A percentile compares a stretch with the other conserved stretches of the same genome.
Conservation (phyloP, 2,797 vertebrate genomes). For the Pelochelys cantorii region DNA sequence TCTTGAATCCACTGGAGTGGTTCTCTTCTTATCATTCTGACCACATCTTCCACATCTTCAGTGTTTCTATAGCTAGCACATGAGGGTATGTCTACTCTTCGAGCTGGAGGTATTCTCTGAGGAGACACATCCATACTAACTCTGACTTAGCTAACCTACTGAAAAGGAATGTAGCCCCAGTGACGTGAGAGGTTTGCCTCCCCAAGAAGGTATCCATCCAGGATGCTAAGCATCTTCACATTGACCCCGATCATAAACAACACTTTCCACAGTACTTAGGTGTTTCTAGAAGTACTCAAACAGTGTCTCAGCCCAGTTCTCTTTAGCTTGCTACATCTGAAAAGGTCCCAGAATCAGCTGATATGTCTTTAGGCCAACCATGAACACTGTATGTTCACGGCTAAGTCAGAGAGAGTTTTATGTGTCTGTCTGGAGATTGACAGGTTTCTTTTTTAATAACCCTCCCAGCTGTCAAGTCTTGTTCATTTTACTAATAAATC, state of each 20-base stretch:
- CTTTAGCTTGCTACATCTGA: neutral
- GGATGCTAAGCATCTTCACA: neutral
- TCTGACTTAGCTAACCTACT: neutral
- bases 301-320: neutral
- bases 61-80: neutral
- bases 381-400: neutral
- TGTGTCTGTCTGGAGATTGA: slow-evolving; percentile 34
- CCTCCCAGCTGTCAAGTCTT: slow-evolving; percentile 49
- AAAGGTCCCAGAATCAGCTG: neutral
- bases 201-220: neutral
- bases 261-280: neutral
- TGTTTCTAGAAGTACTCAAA: neutral
- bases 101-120: neutral
- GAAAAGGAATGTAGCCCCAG: accelerated
- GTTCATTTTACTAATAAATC: slow-evolving; percentile 69
- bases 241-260: neutral
- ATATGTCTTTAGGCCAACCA: neutral
- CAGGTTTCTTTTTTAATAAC: slow-evolving; percentile 48
- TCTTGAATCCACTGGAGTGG: neutral
- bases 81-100: neutral
- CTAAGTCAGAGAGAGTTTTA: neutral
- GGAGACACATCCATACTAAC: neutral
- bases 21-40: neutral
- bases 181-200: neutral
- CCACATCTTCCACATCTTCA: neutral